Base-by-base conservation (phyloP, 1,140 invertebrate species). In the Sarcophaga peregrina region DNA sequence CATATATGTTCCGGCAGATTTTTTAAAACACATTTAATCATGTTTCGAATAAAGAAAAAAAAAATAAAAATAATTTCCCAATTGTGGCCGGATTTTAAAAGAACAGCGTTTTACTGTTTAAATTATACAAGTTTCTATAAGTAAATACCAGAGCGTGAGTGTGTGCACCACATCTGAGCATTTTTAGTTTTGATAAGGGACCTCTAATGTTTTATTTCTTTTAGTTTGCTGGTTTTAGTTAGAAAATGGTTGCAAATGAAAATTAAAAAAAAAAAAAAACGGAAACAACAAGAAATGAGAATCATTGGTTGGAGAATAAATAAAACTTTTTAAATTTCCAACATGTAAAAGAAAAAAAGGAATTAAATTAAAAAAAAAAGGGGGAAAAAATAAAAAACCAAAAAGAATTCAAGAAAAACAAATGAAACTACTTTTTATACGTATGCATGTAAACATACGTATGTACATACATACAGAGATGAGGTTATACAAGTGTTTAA, bases 271-370 rank as follows among this genome's bases (percentile, higher is more conserved):
- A 74, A 74, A n/a, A n/a, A n/a, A n/a, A n/a, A n/a, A n/a, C n/a
- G n/a, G n/a, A n/a, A n/a, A 46, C 1, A 74, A 37, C 37, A 74
- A 62, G 15, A 20, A 76, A 50, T 15, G 15, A 50, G 50, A 76
- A 76, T 76, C 75, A 76, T 76, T 76, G 75, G 46, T 76, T 48
- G 75, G 48, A 76, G 47, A n/a, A 76, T 76, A 76, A 48, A 76
- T 75, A 75, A 75, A 75, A 75, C 45, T 75, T 75, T 75, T 62
- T 62, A 62, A 62, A 62, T 62, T 62, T 62, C n/a, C n/a, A 62
- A 62, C 20, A 62, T 17, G 58, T 62, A 62, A 4, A 10, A 62
- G 20, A 62, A 62, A 62, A 17, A 17, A 17, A 62, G 7, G 15
- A 54, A 54, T 13, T 15, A 54, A 54, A 54, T 15, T 54, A 54